These are phyloP conservation scores for Aphelenchoides avenae DNA, from an alignment of 1,140 invertebrate genomes.

Conservation along the genomic window DNA sequence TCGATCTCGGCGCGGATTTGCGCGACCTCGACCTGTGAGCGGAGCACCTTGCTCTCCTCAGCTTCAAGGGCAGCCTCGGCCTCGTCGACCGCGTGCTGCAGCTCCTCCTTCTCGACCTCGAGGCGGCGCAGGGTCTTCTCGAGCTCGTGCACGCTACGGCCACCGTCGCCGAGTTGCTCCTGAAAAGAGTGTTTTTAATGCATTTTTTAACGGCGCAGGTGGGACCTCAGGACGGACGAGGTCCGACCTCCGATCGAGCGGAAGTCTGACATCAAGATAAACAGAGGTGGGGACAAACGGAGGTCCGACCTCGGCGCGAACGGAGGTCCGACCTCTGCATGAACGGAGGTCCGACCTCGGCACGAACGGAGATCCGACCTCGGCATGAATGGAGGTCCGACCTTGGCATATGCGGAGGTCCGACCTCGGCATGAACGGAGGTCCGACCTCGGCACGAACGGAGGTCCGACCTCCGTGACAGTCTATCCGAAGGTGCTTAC, in stretches of 20 bases:
- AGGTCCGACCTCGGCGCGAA: too few species aligned
- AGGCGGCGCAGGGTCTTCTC: conserved; percentile 94
- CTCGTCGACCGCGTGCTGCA: conserved; percentile 96
- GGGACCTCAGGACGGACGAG: not conserved
- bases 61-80: conserved; percentile 97
- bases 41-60: conserved; percentile 93
- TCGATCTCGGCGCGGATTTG: conserved; percentile 98
- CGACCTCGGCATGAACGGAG: too few species aligned
- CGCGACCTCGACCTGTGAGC: conserved; percentile 89
- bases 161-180: conserved; percentile 96
- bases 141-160: conserved; percentile 82
- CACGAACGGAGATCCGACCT: too few species aligned
- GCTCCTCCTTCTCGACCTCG: conserved; percentile 97
- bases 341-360: too few species aligned
- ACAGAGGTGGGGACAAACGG: too few species aligned
- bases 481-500: conserved; percentile 4
- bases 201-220: too few species aligned
- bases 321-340: too few species aligned
- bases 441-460: too few species aligned
- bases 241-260: not conserved
- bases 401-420: too few species aligned
- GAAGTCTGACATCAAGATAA: conserved; percentile 20
- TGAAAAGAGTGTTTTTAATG: conserved; percentile 93
- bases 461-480: too few species aligned
- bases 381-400: too few species aligned